phyloP scores from a whole-genome alignment of 2,888 invertebrate genomes.

The Pherbina coryleti region DNA sequence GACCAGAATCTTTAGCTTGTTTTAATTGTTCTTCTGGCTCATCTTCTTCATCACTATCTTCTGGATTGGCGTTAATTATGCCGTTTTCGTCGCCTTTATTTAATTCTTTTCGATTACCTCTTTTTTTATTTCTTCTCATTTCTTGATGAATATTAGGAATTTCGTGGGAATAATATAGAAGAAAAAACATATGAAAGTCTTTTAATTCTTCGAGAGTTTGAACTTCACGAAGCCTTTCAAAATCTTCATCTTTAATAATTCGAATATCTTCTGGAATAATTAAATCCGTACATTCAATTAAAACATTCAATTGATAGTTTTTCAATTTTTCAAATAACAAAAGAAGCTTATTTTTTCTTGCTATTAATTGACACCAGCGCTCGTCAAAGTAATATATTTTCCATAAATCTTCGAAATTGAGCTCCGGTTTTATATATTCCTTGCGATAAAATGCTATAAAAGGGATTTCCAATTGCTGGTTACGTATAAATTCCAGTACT shows the following conservation, averaged over 20 bases:
- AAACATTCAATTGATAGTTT: constrained; percentile 85
- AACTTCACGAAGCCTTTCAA: constrained; percentile 81
- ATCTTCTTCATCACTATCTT: constrained; percentile 74
- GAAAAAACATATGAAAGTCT: constrained; percentile 94
- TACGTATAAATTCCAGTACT: constrained; percentile 95
- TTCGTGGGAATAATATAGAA: constrained; percentile 90
- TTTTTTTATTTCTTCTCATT: constrained; percentile 76
- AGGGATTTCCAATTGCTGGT: constrained; percentile 95
- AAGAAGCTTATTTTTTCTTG: constrained; percentile 85
- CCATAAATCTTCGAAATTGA: constrained; percentile 97
- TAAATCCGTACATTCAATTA: constrained; percentile 86
- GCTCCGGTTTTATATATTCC: constrained; percentile 95
- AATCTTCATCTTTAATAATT: constrained; percentile 86
- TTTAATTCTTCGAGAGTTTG: constrained; percentile 92
- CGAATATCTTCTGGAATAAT: constrained; percentile 87
- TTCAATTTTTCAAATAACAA: constrained; percentile 92
- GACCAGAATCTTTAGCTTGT: constrained; percentile 88
- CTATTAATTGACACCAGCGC: constrained; percentile 92
- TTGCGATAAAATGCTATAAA: constrained; percentile 99
- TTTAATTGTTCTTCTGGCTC: constrained; percentile 78
- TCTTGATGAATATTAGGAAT: constrained; percentile 86
- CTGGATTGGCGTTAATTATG: constrained; percentile 77
- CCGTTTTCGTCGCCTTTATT: constrained; percentile 55
- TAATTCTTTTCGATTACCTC: constrained; percentile 71
- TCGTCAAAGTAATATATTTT: constrained; percentile 96